Evolutionary conservation across 2,888 invertebrate genomes (phyloP).

Genomic region (Lithophane ornitopus): DNA sequence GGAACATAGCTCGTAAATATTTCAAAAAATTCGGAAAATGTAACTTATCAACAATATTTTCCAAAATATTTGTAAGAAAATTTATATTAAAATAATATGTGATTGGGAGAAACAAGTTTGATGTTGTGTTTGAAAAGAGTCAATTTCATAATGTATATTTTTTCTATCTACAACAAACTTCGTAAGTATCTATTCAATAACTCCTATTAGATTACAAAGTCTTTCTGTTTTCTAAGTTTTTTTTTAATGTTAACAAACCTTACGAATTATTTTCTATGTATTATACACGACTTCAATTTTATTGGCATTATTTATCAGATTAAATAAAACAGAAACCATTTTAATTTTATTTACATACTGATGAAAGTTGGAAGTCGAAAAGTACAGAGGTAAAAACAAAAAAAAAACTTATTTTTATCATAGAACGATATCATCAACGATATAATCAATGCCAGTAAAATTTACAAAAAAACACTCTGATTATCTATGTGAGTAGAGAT

Average conservation of each 20-base stretch:
- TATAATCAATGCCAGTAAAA: slow-evolving; percentile 46
- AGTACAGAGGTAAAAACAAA: no score
- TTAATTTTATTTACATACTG: slow-evolving; percentile 30
- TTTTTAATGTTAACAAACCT: slow-evolving; percentile 56
- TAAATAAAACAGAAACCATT: neutral
- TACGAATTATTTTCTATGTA: slow-evolving; percentile 58
- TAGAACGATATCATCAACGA: neutral
- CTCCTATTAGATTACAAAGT: slow-evolving; percentile 69
- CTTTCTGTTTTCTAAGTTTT: slow-evolving; percentile 69
- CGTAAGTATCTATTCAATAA: slow-evolving; percentile 59
- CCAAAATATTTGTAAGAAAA: neutral
- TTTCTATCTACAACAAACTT: slow-evolving; percentile 73
- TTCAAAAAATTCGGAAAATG: rapidly evolving
- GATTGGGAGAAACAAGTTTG: neutral
- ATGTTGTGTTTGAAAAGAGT: slow-evolving; percentile 22
- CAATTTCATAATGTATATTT: slow-evolving; percentile 61
- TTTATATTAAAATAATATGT: neutral
- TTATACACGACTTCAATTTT: slow-evolving; percentile 50
- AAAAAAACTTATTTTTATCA: neutral
- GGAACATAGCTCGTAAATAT: neutral
- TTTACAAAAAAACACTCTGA: slow-evolving; percentile 31
- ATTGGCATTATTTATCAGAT: slow-evolving; percentile 40
- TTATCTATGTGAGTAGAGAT: slow-evolving; percentile 33
- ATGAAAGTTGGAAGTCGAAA: neutral
- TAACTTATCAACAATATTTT: neutral